Base-by-base conservation (phyloP, 2,797 vertebrate genomes). In the Typhlichthys subterraneus region DNA sequence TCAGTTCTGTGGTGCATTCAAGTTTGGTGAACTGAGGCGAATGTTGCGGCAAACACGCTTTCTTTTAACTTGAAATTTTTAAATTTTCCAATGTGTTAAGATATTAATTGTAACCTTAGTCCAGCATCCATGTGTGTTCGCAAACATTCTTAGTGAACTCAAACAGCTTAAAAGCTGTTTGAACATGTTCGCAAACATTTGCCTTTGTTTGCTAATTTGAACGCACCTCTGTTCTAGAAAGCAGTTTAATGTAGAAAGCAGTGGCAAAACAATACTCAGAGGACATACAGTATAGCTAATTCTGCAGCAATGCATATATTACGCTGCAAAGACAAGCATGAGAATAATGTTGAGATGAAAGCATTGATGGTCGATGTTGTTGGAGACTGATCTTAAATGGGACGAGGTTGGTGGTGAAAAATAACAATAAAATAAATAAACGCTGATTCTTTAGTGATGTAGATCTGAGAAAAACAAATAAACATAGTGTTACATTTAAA, bases 261-360 rank as follows among this genome's bases (percentile, higher is more conserved):
- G 57, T 76, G 77, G 67, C 61, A 77, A 53, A 68, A 71, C 59
- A 63, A 67, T 55, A 2, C 64, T 76, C 61, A 63, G 69, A 73
- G 57, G 66, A 68, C 70, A 65, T 73, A 73, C 67, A 56, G 67
- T 5, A 1, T 49, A 64, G 63, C 68, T 75, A 72, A 80, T 59
- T 67, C 81, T 83, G 67, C 77, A 89, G 72, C 71, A 59, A 83
- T 82, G 80, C 77, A 74, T 80, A 77, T 59, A 77, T 58, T 70
- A 69, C 69, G 73, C 67, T 50, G 64, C 67, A 72, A 65, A 33
- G 42, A 70, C 63, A 72, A 75, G 66, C 55, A 80, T 11, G 5
- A 23, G 8, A 59, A 65, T 65, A 15, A 76, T 55, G 54, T n/a
- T 4, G 9, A 50, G 38, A 17, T 17, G 57, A 11, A 13, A 15